phyloP scores from a whole-genome alignment of 2,888 invertebrate genomes.

The Ariolimax columbianus region DNA sequence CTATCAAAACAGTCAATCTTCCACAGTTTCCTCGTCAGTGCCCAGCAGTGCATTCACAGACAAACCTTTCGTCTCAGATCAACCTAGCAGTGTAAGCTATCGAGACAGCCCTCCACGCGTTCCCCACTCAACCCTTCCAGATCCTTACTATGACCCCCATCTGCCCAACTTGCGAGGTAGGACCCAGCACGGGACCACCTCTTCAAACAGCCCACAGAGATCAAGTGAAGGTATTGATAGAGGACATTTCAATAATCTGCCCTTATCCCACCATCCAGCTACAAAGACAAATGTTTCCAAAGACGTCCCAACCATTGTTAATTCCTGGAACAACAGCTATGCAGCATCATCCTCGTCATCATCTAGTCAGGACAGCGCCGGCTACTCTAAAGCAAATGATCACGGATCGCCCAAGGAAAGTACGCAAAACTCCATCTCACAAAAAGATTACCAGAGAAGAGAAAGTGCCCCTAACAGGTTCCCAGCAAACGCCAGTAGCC shows the following conservation, averaged over 20 bases:
- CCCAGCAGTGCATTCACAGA: neutral
- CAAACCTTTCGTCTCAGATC: constrained; percentile 8
- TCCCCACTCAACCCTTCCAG: neutral
- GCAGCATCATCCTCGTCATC: neutral
- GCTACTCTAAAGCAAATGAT: neutral
- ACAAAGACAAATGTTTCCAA: neutral
- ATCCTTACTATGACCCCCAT: neutral
- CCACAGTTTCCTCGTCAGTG: neutral
- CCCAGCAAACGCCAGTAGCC: neutral
- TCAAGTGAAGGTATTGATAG: neutral
- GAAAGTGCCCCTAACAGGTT: constrained; percentile 50
- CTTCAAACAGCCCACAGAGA: neutral
- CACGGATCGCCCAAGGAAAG: neutral
- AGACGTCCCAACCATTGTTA: neutral
- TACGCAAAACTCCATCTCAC: constrained; percentile 14
- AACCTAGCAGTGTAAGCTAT: neutral
- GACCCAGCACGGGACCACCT: neutral
- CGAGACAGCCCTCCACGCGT: neutral
- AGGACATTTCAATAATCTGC: neutral
- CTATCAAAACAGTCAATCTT: neutral
- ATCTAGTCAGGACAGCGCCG: constrained; percentile 30
- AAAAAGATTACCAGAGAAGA: constrained; percentile 46
- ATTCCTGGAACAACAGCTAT: neutral
- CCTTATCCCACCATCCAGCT: constrained; percentile 2
- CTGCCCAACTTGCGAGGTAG: neutral